Base-by-base conservation (phyloP, 2,797 vertebrate genomes). In the Rhyacichthys aspro region DNA sequence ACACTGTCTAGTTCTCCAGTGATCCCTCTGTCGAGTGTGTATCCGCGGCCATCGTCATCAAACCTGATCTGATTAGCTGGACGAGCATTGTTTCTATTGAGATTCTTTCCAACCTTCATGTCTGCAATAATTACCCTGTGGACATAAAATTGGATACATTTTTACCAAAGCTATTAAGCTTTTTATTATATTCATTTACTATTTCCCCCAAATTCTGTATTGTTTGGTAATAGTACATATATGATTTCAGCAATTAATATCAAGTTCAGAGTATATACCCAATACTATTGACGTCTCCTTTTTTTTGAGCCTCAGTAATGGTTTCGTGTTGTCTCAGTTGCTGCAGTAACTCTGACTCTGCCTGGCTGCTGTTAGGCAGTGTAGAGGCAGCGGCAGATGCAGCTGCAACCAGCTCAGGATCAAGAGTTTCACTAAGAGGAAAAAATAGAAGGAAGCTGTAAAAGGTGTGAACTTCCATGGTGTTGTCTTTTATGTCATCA, bases 311-410 rank as follows among this genome's bases (percentile, higher is more conserved):
- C 60, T 91, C 89, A 1, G 86, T 83, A 42, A 88, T 57, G 11
- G 91, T 72, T 60, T 98, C 94, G 0, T 96, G 95, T 74, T 90
- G 75, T 61, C 87, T 91, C 32, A 99, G 87, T 56, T 95, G 93
- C 43, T 61, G 82, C 15, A 98, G 93, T 11, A 99, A 91, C n/a
- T 98, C 95, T 0, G 94, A 98, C 67, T 91, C 91, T 0, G 88
- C 94, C 44, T 80, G 80, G 17, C 77, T 80, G 60, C 73, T 72
- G 76, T 95, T 67, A 0, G 94, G 92, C 1, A 97, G 82, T 3
- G 93, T 93, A 70, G 95, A 90, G 0, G 95, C 96, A 0, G 95
- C 95, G 0, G 94, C 94, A 33, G 94, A 87, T 0, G 82, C 95
- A 3, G 97, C 96, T 3, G 91, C 89, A 14, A 93, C 90, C 75